Evolutionary conservation across 2,888 invertebrate genomes (phyloP).

Genomic region (Cataglyphis altisquamis): DNA sequence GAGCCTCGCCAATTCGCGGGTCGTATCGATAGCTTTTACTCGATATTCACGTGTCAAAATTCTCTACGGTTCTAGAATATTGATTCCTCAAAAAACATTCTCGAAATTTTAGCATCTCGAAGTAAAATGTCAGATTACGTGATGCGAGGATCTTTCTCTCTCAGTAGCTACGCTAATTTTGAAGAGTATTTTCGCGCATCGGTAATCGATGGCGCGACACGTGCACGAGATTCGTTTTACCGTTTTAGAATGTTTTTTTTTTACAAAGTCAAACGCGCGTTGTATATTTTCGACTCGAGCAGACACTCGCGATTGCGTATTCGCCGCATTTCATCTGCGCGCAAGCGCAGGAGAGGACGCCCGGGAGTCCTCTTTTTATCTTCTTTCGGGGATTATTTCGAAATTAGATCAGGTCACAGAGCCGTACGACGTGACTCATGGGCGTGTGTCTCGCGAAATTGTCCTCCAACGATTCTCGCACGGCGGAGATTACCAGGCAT

Average conservation of each 20-base stretch:
- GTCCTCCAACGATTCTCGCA: conserved; percentile 9
- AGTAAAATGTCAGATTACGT: too few relatives aligned
- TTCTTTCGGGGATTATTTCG: conserved; percentile 62
- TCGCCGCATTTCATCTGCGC: conserved; percentile 15
- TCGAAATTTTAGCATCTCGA: not conserved
- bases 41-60: not conserved
- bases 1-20: not conserved
- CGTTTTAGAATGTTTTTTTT: conserved; percentile 11
- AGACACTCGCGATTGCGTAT: conserved; percentile 42
- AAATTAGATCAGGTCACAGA: conserved; percentile 70
- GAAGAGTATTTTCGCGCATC: not conserved
- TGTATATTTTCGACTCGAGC: conserved; percentile 35
- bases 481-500: conserved; percentile 47
- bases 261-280: not conserved
- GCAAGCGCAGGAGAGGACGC: conserved; percentile 36
- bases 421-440: conserved; percentile 45
- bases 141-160: not conserved
- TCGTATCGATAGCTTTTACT: not conserved
- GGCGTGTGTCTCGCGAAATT: conserved; percentile 51
- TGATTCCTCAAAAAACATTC: not conserved
- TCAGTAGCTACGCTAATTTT: not conserved
- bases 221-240: conserved; percentile 9
- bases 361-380: conserved; percentile 25
- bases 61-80: not conserved
- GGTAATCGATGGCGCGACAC: conserved; percentile 63